Conservation (phyloP, 2,113 vertebrate species). For the Saimiri boliviensis region DNA sequence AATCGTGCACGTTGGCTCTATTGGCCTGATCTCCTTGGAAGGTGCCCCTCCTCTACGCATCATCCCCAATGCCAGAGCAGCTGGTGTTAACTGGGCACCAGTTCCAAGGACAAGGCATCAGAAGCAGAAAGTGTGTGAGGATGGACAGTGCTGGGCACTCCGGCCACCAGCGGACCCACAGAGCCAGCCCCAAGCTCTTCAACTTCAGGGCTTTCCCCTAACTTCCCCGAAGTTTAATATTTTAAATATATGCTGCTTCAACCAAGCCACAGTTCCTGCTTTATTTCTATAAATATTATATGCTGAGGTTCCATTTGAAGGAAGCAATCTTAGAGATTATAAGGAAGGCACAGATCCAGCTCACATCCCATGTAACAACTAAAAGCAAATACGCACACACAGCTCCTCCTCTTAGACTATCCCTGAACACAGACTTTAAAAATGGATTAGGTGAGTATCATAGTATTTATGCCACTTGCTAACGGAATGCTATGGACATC, state of each 20-base stretch:
- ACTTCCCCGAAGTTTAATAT: not conserved
- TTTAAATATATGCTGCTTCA: conserved; percentile 5
- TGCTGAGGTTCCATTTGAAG: not conserved
- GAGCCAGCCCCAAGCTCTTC: not conserved
- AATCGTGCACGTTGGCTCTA: not conserved
- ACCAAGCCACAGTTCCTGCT: not conserved
- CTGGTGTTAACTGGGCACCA: not conserved
- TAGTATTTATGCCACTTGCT: not conserved
- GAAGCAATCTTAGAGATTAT: not conserved
- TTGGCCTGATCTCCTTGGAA: not conserved
- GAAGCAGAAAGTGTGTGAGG: not conserved
- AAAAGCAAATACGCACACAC: not conserved
- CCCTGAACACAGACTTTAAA: not conserved
- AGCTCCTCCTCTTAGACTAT: not conserved
- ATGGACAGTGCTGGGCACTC: not conserved
- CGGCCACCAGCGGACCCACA: accelerated
- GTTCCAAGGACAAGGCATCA: not conserved
- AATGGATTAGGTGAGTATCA: not conserved
- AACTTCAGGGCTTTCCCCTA: not conserved
- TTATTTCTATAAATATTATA: conserved; percentile 5
- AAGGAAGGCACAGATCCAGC: not conserved
- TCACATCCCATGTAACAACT: not conserved
- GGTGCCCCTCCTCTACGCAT: not conserved
- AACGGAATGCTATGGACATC: not conserved
- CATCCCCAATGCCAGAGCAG: not conserved